Evolutionary conservation across 2,113 vertebrate genomes (phyloP).

Genomic region (Sarotherodon lohbergeri): DNA sequence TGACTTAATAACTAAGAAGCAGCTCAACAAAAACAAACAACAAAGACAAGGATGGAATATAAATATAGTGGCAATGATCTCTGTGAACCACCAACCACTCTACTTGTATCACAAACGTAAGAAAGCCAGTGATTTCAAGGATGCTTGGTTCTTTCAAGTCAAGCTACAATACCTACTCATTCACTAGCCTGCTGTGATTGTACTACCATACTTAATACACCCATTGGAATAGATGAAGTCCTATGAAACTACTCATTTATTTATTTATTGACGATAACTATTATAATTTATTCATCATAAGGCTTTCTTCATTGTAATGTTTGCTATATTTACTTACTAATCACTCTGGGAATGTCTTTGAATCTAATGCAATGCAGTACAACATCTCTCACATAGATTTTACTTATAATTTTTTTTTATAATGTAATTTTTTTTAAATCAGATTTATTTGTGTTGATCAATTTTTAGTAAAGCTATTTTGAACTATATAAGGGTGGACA

Average conservation of each 20-base stretch:
- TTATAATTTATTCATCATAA: background rate
- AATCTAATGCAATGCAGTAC: background rate
- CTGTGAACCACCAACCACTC: background rate
- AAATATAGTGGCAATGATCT: background rate
- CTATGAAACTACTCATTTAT: background rate
- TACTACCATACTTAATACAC: background rate
- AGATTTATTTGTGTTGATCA: background rate
- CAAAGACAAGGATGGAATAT: background rate
- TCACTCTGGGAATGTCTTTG: background rate
- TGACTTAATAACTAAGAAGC: background rate
- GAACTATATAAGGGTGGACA: background rate
- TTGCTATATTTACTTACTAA: background rate
- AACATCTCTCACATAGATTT: background rate
- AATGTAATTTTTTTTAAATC: rapidly evolving
- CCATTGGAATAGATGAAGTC: background rate
- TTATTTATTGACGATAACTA: background rate
- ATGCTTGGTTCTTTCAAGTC: background rate
- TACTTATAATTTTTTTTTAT: rapidly evolving
- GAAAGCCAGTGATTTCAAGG: background rate
- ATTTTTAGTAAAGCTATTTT: background rate
- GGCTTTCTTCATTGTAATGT: background rate
- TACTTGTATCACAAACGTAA: background rate
- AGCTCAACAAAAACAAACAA: background rate
- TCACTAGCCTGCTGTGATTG: background rate
- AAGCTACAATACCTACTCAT: background rate